Conservation (phyloP, 2,113 vertebrate species). For the Apteryx owenii region DNA sequence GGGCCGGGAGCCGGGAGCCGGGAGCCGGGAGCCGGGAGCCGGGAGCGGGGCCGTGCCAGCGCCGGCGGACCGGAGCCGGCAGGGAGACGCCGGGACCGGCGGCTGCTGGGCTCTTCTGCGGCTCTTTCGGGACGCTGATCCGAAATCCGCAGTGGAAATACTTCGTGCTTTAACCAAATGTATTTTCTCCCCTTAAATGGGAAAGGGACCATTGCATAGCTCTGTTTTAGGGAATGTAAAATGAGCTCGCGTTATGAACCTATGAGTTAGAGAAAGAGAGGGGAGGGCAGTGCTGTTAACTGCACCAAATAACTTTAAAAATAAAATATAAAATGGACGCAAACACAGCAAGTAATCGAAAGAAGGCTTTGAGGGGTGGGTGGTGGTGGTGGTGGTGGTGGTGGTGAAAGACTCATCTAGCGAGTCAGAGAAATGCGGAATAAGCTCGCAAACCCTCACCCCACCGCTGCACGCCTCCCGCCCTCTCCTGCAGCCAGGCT, state of each 20-base stretch:
- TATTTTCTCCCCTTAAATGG: not conserved
- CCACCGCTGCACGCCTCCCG: not conserved
- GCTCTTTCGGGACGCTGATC: not conserved
- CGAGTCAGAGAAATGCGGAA: not conserved
- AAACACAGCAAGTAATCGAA: not conserved
- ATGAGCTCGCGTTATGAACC: not conserved
- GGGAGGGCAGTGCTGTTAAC: not conserved
- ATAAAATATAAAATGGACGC: not conserved
- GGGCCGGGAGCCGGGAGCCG: too few relatives aligned
- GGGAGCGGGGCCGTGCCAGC: not conserved
- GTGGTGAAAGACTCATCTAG: not conserved
- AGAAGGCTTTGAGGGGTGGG: not conserved
- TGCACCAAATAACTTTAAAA: not conserved
- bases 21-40: not conserved
- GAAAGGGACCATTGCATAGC: not conserved
- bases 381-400: not conserved
- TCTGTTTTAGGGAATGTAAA: constrained; percentile 5
- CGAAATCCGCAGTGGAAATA: not conserved
- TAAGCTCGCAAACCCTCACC: not conserved
- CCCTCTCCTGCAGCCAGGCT: not conserved
- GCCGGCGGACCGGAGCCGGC: not conserved
- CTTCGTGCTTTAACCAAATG: not conserved
- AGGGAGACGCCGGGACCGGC: not conserved
- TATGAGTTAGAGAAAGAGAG: not conserved
- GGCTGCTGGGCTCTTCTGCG: not conserved